Percentiles rank a stretch among this genome's conserved stretches.
These are phyloP conservation scores for Hydractinia symbiolongicarpus DNA, from an alignment of 30 jellyfish, hydroid and myxozoan species.

Conservation along the genomic window DNA sequence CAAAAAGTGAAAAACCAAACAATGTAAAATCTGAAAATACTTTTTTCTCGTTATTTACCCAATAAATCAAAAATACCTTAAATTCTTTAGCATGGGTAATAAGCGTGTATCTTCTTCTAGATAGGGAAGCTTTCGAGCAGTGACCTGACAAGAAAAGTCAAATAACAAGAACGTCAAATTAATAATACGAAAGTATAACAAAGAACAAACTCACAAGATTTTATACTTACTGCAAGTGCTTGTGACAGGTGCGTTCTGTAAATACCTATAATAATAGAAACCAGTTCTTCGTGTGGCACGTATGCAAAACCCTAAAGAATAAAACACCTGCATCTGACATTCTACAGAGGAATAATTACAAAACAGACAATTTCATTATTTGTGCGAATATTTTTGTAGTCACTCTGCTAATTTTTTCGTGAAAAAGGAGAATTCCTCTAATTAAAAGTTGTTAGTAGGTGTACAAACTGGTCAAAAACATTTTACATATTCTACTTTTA, in stretches of 20 bases:
- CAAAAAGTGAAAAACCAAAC: no score
- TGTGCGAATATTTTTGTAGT: background rate
- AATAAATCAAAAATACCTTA: slow-evolving; percentile 43
- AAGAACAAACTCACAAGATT: background rate
- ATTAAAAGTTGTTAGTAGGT: no score
- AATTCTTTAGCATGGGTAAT: slow-evolving; percentile 69
- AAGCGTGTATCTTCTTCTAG: slow-evolving; percentile 84
- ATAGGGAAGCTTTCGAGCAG: slow-evolving; percentile 60
- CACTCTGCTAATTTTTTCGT: background rate
- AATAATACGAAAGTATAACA: background rate
- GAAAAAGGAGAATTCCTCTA: no score
- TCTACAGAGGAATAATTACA: background rate
- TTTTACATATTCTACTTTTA: no score
- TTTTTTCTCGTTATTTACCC: background rate
- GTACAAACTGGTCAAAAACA: no score
- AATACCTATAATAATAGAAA: slow-evolving; percentile 58
- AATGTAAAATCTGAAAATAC: no score
- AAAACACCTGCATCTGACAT: background rate
- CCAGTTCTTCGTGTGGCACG: slow-evolving; percentile 81
- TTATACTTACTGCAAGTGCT: slow-evolving; percentile 70
- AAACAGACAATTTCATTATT: no score
- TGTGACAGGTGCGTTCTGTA: slow-evolving; percentile 80
- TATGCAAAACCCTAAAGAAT: slow-evolving; percentile 78
- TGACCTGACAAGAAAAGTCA: slow-evolving; percentile 22
- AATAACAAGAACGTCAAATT: background rate